Conservation (phyloP, 2,797 vertebrate genomes). For the Champsocephalus gunnari region DNA sequence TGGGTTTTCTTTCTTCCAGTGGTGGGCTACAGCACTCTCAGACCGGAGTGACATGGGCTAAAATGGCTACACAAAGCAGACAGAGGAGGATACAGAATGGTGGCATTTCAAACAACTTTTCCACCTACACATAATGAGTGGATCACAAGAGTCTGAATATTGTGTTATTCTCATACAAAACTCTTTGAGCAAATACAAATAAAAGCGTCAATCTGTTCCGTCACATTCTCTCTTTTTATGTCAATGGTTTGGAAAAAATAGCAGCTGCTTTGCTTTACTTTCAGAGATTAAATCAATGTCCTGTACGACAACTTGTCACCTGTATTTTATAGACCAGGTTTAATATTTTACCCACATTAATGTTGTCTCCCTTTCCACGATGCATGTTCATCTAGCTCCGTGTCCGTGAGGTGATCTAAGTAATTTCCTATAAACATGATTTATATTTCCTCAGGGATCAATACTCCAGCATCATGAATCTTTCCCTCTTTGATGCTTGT, state of each 20-base stretch:
- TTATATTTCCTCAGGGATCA: constrained; percentile 66
- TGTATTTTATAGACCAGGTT: constrained; percentile 17
- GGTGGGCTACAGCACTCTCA: constrained; percentile 36
- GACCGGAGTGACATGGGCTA: constrained; percentile 25
- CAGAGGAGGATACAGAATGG: not conserved
- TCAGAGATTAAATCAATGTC: constrained; percentile 11
- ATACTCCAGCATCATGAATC: constrained; percentile 49
- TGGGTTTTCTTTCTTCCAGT: constrained; percentile 32
- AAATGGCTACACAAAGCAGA: constrained; percentile 25
- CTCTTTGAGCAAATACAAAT: constrained; percentile 15
- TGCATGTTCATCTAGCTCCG: constrained; percentile 15
- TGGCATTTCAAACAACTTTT: not conserved
- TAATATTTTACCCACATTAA: constrained; percentile 7
- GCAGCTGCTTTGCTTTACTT: not conserved
- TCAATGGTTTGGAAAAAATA: constrained; percentile 6
- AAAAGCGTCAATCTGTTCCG: constrained; percentile 1
- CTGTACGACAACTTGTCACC: constrained; percentile 4
- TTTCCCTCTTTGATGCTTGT: constrained; percentile 42
- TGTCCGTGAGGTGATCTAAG: constrained; percentile 29
- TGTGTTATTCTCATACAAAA: constrained; percentile 3
- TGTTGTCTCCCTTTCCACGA: constrained; percentile 3
- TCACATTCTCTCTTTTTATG: not conserved
- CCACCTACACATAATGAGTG: not conserved
- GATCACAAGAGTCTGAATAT: constrained; percentile 5
- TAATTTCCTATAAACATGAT: constrained; percentile 61